Evolutionary conservation across 2,888 invertebrate species (phyloP).

Genomic region (Drosophila maculinotata): DNA sequence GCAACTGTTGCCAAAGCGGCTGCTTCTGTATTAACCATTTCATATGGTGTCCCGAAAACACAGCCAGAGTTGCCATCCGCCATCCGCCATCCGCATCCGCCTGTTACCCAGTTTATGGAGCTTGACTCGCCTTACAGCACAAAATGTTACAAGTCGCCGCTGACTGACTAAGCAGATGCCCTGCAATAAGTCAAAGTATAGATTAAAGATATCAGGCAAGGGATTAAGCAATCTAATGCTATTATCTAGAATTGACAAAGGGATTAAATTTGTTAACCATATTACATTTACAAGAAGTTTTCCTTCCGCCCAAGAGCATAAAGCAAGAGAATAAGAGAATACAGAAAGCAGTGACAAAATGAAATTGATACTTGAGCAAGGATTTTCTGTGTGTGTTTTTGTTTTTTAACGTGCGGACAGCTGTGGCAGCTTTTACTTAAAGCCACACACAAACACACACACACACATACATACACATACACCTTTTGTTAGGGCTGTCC

Average conservation of each 20-base stretch:
- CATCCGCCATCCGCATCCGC: too few species aligned
- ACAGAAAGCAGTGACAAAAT: slow-evolving; percentile 25
- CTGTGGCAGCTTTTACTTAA: slow-evolving; percentile 36
- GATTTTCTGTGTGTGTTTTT: slow-evolving; percentile 8
- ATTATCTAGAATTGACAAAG: slow-evolving; percentile 32
- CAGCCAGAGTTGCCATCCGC: slow-evolving; percentile 32
- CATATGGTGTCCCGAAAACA: slow-evolving; percentile 41
- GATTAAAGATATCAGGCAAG: slow-evolving; percentile 1
- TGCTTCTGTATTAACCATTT: slow-evolving; percentile 55
- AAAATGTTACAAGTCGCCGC: slow-evolving; percentile 25
- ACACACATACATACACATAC: background rate
- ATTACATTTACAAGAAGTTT: slow-evolving; percentile 2
- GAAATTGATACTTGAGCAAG: slow-evolving; percentile 31
- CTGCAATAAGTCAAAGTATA: slow-evolving; percentile 1
- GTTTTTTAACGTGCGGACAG: slow-evolving; percentile 29
- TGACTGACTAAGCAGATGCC: slow-evolving; percentile 22
- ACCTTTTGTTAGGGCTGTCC: slow-evolving; percentile 1
- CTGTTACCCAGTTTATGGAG: slow-evolving; percentile 30
- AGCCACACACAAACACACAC: slow-evolving; percentile 5
- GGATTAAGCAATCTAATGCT: slow-evolving; percentile 28
- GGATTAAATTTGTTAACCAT: slow-evolving; percentile 16
- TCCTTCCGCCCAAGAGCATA: background rate
- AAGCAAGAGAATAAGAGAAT: slow-evolving; percentile 1
- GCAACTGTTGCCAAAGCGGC: slow-evolving; percentile 49
- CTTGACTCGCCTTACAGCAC: slow-evolving; percentile 30